Evolutionary conservation across 1,140 invertebrate species (phyloP).

Genomic region (Bombus breviceps): DNA sequence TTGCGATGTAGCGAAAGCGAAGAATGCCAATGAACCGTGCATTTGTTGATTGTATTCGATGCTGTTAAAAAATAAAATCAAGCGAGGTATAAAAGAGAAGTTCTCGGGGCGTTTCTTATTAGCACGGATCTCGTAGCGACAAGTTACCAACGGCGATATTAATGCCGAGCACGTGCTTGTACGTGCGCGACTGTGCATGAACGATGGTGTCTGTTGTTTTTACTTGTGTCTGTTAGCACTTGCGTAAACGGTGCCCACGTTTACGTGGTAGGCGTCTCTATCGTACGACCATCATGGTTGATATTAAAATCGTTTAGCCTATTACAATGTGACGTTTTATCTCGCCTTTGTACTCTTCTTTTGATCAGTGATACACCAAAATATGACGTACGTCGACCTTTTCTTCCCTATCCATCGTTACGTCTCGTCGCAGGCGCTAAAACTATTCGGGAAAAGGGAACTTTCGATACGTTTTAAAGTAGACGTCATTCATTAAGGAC

Average conservation of each 20-base stretch:
- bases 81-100: constrained; percentile 19
- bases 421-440: not conserved
- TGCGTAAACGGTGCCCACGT: constrained; percentile 42
- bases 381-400: no score
- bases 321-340: not conserved
- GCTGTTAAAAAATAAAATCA: constrained; percentile 30
- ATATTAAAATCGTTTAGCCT: constrained; percentile 28
- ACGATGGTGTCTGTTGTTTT: not conserved
- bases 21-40: no score
- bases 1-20: not conserved
- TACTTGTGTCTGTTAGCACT: constrained; percentile 24
- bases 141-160: constrained; percentile 21
- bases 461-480: not conserved
- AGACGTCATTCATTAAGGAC: not conserved
- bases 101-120: constrained; percentile 25
- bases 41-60: not conserved
- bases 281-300: constrained; percentile 3
- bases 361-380: not conserved
- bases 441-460: no score
- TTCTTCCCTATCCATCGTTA: not conserved
- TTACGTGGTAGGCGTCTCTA: constrained; percentile 29
- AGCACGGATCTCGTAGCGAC: constrained; percentile 35
- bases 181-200: constrained; percentile 30
- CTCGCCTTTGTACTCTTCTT: not conserved
- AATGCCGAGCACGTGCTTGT: constrained; percentile 50